These are phyloP conservation scores for Philypnodon macrostomus DNA, from an alignment of 2,797 vertebrate species.

Conservation along the genomic window DNA sequence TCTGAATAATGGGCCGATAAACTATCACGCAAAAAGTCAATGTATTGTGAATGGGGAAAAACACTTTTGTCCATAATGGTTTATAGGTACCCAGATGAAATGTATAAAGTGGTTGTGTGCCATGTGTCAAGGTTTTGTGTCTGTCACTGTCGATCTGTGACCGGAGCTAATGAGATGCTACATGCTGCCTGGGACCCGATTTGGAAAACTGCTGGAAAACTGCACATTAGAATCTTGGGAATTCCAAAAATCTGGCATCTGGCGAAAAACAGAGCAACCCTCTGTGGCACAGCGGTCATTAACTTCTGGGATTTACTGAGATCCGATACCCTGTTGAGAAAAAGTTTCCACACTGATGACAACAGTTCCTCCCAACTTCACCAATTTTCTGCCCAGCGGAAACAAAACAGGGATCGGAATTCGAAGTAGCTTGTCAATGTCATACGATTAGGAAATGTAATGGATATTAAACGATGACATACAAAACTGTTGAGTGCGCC, in stretches of 20 bases:
- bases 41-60: constrained; percentile 25
- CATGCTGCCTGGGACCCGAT: constrained; percentile 53
- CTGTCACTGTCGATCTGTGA: constrained; percentile 73
- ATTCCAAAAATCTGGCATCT: constrained; percentile 75
- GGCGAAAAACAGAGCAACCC: constrained; percentile 71
- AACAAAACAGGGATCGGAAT: constrained; percentile 36
- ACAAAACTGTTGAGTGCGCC: constrained; percentile 29
- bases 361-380: constrained; percentile 65
- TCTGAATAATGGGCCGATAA: constrained; percentile 23
- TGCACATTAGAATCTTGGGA: constrained; percentile 72
- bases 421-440: constrained; percentile 36
- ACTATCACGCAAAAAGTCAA: constrained; percentile 26
- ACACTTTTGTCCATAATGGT: constrained; percentile 32
- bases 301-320: constrained; percentile 72
- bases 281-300: constrained; percentile 74
- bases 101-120: constrained; percentile 55
- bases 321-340: constrained; percentile 71
- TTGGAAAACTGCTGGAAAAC: constrained; percentile 70
- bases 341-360: constrained; percentile 69
- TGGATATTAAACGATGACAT: constrained; percentile 65
- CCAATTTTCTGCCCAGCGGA: constrained; percentile 65
- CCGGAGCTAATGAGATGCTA: constrained; percentile 71
- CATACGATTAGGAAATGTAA: constrained; percentile 49
- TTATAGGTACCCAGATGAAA: constrained; percentile 51
- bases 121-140: constrained; percentile 66